Percentiles rank a stretch among this genome's conserved stretches.
phyloP scores from a whole-genome alignment of 2,797 vertebrate genomes.

The Epinephelus malabaricus region DNA sequence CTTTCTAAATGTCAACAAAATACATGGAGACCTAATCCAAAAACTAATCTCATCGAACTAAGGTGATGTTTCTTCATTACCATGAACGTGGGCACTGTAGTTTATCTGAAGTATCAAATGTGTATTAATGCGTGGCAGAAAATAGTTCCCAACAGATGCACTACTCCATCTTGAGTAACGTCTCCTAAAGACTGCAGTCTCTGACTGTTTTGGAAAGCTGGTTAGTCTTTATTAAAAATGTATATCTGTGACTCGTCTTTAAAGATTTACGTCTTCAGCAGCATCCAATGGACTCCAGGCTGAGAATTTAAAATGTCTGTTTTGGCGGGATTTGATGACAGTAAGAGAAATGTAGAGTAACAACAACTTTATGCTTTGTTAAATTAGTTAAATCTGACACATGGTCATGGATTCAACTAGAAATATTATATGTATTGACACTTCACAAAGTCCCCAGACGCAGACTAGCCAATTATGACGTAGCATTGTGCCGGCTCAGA shows the following conservation, averaged over 20 bases:
- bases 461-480: too few species aligned
- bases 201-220: slow-evolving; percentile 1
- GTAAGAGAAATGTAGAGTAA: too few species aligned
- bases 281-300: not conserved
- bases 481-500: too few species aligned
- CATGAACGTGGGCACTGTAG: too few species aligned
- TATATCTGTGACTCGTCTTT: not conserved
- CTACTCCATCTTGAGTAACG: not conserved
- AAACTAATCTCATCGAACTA: not conserved
- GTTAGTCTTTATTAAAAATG: slow-evolving; percentile 7
- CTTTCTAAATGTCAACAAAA: slow-evolving; percentile 2
- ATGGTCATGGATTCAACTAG: too few species aligned
- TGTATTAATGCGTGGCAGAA: not conserved
- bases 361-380: too few species aligned
- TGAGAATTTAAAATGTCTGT: not conserved
- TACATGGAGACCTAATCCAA: not conserved
- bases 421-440: too few species aligned
- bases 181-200: not conserved
- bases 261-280: not conserved
- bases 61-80: not conserved
- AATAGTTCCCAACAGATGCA: not conserved
- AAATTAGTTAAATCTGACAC: too few species aligned
- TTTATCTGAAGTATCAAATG: not conserved
- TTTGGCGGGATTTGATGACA: not conserved
- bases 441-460: too few species aligned